Evolutionary conservation across 2,113 vertebrate genomes (phyloP).

Genomic region (Butastur rufipennis): DNA sequence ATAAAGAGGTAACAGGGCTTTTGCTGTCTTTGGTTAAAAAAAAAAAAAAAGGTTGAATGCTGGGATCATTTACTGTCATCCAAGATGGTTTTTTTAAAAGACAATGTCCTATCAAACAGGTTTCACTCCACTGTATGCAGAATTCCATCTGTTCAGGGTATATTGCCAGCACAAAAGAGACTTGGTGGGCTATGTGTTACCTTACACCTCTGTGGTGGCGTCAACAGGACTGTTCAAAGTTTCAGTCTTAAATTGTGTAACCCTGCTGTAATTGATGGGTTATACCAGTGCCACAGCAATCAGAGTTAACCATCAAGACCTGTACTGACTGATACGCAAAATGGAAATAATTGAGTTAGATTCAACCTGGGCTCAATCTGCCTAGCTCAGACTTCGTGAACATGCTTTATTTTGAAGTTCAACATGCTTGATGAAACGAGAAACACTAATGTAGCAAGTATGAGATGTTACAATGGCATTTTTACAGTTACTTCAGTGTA

Average conservation of each 20-base stretch:
- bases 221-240: background rate
- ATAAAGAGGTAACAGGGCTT: conserved; percentile 83
- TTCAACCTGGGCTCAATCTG: background rate
- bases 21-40: conserved; percentile 68
- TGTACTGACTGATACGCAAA: background rate
- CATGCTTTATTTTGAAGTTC: background rate
- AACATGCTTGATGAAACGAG: background rate
- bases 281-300: background rate
- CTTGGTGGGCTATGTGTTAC: background rate
- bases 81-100: background rate
- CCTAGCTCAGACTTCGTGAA: background rate
- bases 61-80: conserved; percentile 62
- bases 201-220: background rate
- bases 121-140: background rate
- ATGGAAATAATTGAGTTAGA: background rate
- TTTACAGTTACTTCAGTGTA: conserved; percentile 1
- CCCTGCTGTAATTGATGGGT: background rate
- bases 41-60: conserved; percentile 55
- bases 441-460: background rate
- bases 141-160: conserved; percentile 1
- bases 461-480: background rate
- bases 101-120: background rate
- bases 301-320: background rate
- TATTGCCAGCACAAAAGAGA: background rate
- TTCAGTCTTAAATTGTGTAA: background rate